Evolutionary conservation across 2,888 invertebrate genomes (phyloP).

Genomic region (Spisula subtruncata): DNA sequence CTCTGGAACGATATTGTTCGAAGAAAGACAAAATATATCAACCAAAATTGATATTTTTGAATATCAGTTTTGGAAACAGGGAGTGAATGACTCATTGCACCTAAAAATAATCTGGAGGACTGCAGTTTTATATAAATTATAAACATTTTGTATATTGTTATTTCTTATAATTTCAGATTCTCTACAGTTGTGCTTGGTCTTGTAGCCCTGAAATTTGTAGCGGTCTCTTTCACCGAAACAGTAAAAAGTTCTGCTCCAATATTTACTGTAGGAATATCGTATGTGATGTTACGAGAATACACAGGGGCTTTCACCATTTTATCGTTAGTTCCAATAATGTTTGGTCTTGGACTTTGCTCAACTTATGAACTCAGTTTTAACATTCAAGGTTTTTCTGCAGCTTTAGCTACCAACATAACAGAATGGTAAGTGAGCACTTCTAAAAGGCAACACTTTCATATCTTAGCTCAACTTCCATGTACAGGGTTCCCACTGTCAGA

Average conservation of each 20-base stretch:
- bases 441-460: neutral
- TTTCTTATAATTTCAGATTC: conserved; percentile 89
- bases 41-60: no score
- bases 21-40: no score
- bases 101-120: no score
- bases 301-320: conserved; percentile 90
- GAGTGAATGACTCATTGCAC: no score
- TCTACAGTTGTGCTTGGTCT: conserved; percentile 92
- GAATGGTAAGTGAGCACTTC: conserved; percentile 89
- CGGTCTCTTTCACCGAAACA: conserved; percentile 94
- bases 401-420: conserved; percentile 93
- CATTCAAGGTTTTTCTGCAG: conserved; percentile 92
- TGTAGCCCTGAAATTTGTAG: conserved; percentile 93
- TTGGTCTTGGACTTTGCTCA: conserved; percentile 92
- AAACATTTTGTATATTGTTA: no score
- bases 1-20: no score
- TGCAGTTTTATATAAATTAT: no score
- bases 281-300: conserved; percentile 87
- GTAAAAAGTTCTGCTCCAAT: conserved; percentile 94
- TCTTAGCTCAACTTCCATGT: no score
- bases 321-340: conserved; percentile 93
- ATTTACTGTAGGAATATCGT: conserved; percentile 93
- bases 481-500: no score
- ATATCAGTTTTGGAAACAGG: no score
- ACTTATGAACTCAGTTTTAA: conserved; percentile 93